Evolutionary conservation across 2,113 vertebrate genomes (phyloP), one percentile per base, ranked within the genome.

Genomic region (Clarias macrocephalus): DNA sequence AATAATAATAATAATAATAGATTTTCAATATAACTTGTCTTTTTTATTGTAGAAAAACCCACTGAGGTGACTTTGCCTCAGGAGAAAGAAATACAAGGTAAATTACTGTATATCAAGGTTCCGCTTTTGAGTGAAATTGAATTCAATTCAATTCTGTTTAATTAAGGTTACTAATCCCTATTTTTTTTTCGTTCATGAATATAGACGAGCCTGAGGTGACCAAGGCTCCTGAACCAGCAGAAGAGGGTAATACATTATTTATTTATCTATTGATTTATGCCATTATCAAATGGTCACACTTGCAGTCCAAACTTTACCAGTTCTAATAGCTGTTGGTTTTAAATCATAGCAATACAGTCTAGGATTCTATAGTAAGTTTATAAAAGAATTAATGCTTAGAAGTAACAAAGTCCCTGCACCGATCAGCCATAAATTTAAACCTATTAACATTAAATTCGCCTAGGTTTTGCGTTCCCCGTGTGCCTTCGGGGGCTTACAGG

Each of bases 191-290:
- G 28, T 33, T 77, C 12, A 37, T 73, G 10, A 18, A 18, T 37
- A 18, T 72, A 89, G 88, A 89, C 80, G 89, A 88, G n/a, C 80
- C 87, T 48, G 87, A 86, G 8, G 23, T 86, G 28, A 59, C 80
- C 86, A 87, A 88, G 72, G 88, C 87, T 63, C 57, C 80, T 62
- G 72, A 88, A 72, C 84, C 68, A 60, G 56, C 82, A 42, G 87
- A 89, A 85, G 87, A 89, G 62, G 89, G 91, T 91, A 60, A 62
- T 8, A 3, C 21, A 9, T n/a, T n/a, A 15, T 54, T 60, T 48
- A n/a, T 25, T 18, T 28, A 11, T 28, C 10, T 18, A 9, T 80
- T 21, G 30, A 25, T 76, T 15, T 2, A 25, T 13, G 16, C 37
- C 8, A 12, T 76, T 76, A 52, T 52, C 21, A 25, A 52, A 76